These are phyloP conservation scores for Siderastrea radians DNA, from an alignment of 92 coral and sea anemone species.

Conservation along the genomic window DNA sequence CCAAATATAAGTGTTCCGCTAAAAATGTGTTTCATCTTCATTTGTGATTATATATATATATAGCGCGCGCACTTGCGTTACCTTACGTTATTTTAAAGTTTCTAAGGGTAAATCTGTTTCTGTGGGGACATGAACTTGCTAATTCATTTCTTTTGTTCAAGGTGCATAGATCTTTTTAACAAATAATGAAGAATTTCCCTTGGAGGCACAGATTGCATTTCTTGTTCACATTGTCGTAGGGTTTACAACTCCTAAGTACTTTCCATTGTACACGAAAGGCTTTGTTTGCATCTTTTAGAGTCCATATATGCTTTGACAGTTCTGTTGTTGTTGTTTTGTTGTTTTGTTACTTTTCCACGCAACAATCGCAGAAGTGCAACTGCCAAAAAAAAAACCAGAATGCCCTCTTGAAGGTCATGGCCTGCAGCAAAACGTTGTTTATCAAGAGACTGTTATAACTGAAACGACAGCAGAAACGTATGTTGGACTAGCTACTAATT, in stretches of 20 bases:
- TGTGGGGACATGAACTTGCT: too few relatives aligned
- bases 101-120: too few relatives aligned
- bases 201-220: neutral
- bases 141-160: too few relatives aligned
- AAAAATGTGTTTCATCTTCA: neutral
- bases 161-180: too few relatives aligned
- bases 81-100: too few relatives aligned
- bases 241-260: neutral
- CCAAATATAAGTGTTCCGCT: neutral
- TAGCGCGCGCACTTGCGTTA: too few relatives aligned
- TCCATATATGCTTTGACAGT: neutral
- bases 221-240: neutral
- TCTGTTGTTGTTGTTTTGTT: too few relatives aligned
- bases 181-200: too few relatives aligned
- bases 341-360: too few relatives aligned
- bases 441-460: slow-evolving; percentile 60
- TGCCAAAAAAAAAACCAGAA: slow-evolving; percentile 46
- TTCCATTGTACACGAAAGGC: neutral
- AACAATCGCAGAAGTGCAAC: slow-evolving; percentile 35
- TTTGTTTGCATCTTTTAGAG: neutral
- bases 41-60: too few relatives aligned
- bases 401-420: slow-evolving; percentile 64
- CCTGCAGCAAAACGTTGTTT: slow-evolving; percentile 52
- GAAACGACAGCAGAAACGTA: slow-evolving; percentile 37
- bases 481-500: slow-evolving; percentile 42